A percentile compares a stretch with the other conserved stretches of the same genome.
phyloP scores from a whole-genome alignment of 2,888 invertebrate species.

The Melanostoma mellinum region DNA sequence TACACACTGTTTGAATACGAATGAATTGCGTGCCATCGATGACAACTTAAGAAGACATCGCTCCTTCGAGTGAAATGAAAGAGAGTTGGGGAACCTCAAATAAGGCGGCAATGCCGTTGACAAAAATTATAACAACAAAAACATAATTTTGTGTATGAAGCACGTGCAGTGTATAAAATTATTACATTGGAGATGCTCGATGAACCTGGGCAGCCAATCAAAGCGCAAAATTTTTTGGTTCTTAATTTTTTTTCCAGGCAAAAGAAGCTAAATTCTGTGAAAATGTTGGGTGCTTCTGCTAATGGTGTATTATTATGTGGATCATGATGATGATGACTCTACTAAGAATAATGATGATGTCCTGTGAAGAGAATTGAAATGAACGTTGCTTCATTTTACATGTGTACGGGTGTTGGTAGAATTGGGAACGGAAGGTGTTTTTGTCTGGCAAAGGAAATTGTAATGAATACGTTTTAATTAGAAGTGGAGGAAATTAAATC shows the following conservation, averaged over 20 bases:
- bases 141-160: constrained; percentile 47
- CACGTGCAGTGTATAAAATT: constrained; percentile 24
- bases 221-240: constrained; percentile 6
- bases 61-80: neutral
- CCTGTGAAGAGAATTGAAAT: neutral
- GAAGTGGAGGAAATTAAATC: constrained; percentile 29
- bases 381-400: neutral
- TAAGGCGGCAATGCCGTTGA: constrained; percentile 21
- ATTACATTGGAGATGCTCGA: neutral
- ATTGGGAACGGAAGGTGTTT: constrained; percentile 30
- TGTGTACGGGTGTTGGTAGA: neutral
- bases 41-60: constrained; percentile 30
- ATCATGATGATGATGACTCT: constrained; percentile 7
- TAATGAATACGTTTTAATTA: constrained; percentile 55
- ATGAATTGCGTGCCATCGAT: constrained; percentile 60
- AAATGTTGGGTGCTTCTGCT: constrained; percentile 20
- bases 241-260: neutral
- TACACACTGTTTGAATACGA: constrained; percentile 43
- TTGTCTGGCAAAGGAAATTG: neutral
- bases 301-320: constrained; percentile 10
- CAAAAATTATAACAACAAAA: constrained; percentile 21
- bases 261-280: constrained; percentile 22
- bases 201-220: constrained; percentile 37
- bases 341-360: constrained; percentile 14
- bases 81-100: constrained; percentile 12